Evolutionary conservation across 2,797 vertebrate genomes (phyloP), one percentile per base, ranked within the genome.

Genomic region (Limosa lapponica): DNA sequence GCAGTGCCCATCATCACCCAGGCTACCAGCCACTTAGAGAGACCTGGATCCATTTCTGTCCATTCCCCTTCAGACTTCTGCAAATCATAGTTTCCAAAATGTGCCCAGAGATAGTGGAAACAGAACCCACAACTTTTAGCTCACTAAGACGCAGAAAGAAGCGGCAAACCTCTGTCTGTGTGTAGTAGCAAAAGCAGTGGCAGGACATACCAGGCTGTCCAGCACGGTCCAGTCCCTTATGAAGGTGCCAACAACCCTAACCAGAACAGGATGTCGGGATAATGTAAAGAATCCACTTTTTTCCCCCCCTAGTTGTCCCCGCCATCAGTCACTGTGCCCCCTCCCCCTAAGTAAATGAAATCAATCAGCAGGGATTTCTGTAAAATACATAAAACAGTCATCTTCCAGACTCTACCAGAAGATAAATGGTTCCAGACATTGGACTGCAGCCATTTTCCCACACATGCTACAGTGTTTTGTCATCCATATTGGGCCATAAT

Each of bases 361-460:
- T 98, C 98, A 98, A 98, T 98, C 98, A 98, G 97, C 87, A 87
- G 96, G 97, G 95, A 96, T 97, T 98, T 98, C 97, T 98, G 98
- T 97, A 97, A 98, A 98, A 99, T 96, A 98, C 97, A 98, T 97
- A 97, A 97, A 97, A 95, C 97, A 98, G 98, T 98, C 97, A 97
- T 98, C 97, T 98, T 97, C 98, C 97, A 97, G 96, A 97, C 96
- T 97, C 94, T 95, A 95, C 94, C 92, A 95, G 95, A 97, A 98
- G 98, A 98, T 99, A 99, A 99, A 99, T 98, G 97, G 98, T 99
- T 99, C 98, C 98, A 99, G 98, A 98, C 98, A 66, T 97, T 99
- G 99, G 98, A 98, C 90, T 71, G 84, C 91, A 95, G 98, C 98
- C 98, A 98, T 97, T 98, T 99, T 99, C 99, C 99, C 99, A 99